Conservation (phyloP, 2,797 vertebrate genomes). For the Sebastes goodei region DNA sequence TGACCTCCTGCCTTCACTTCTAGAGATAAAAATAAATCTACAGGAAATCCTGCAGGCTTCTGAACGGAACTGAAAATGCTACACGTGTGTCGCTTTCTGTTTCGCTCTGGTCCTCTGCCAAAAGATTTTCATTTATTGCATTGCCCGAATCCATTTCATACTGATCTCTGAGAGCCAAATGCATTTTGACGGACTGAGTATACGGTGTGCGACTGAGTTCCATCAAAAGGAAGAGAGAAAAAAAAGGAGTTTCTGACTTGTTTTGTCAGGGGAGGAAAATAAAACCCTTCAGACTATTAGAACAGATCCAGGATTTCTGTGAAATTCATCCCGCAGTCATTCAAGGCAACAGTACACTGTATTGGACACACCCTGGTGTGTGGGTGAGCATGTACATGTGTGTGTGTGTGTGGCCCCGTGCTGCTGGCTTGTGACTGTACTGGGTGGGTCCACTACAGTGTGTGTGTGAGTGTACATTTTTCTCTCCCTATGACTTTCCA, state of each 20-base stretch:
- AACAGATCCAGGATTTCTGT: constrained; percentile 47
- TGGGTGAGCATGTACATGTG: constrained; percentile 52
- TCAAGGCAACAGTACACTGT: constrained; percentile 45
- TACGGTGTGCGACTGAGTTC: constrained; percentile 7
- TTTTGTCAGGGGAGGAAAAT: constrained; percentile 39
- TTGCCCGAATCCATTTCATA: constrained; percentile 33
- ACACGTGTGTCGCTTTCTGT: constrained; percentile 6
- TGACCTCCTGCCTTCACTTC: background rate
- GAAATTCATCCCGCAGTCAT: constrained; percentile 45
- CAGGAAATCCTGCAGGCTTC: constrained; percentile 49
- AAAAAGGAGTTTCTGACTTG: constrained; percentile 23
- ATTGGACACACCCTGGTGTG: constrained; percentile 69
- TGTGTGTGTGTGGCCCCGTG: constrained; percentile 57
- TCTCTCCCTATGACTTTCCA: constrained; percentile 23
- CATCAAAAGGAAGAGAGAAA: background rate
- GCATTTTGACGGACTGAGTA: constrained; percentile 20
- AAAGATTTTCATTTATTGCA: constrained; percentile 29
- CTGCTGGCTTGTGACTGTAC: constrained; percentile 50
- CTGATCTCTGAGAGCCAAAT: constrained; percentile 31
- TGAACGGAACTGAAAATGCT: constrained; percentile 50
- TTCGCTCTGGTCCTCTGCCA: constrained; percentile 28
- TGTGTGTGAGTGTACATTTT: constrained; percentile 37
- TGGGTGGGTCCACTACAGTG: constrained; percentile 49
- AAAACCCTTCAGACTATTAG: constrained; percentile 23
- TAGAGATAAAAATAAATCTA: background rate